Evolutionary conservation across 2,888 invertebrate species (phyloP).

Genomic region (Flexamia atlantica): DNA sequence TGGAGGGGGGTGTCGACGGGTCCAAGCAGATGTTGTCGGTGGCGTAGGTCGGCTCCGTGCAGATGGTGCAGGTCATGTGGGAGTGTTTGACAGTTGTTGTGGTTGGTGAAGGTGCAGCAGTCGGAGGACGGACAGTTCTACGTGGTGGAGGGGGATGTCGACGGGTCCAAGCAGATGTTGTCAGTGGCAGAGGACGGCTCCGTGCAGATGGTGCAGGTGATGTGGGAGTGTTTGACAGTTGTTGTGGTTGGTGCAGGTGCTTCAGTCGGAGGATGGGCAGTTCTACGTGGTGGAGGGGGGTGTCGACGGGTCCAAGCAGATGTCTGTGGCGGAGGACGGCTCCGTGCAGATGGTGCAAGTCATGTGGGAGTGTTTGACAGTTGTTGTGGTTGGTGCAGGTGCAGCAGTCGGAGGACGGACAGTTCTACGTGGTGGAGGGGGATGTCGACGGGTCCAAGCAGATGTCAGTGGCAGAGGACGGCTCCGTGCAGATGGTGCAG

Average conservation of each 20-base stretch:
- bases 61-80: conserved; percentile 73
- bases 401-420: conserved; percentile 69
- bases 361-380: too few species aligned
- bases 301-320: conserved; percentile 71
- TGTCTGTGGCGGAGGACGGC: conserved; percentile 73
- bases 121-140: conserved; percentile 69
- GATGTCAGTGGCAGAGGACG: conserved; percentile 73
- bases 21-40: conserved; percentile 73
- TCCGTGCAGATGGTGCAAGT: conserved; percentile 73
- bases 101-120: conserved; percentile 65
- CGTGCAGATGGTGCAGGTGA: conserved; percentile 73
- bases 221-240: too few species aligned
- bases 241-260: conserved; percentile 57
- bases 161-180: conserved; percentile 72
- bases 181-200: conserved; percentile 73
- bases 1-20: conserved; percentile 67
- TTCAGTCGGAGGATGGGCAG: conserved; percentile 69
- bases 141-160: conserved; percentile 68
- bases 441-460: conserved; percentile 71
- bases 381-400: conserved; percentile 49
- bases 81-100: conserved; percentile 33
- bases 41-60: conserved; percentile 73
- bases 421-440: conserved; percentile 68
- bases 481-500: conserved; percentile 73
- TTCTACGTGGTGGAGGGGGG: conserved; percentile 69